Conservation (phyloP, 2,113 vertebrate species). For the Brachyhypopomus occidentalis region DNA sequence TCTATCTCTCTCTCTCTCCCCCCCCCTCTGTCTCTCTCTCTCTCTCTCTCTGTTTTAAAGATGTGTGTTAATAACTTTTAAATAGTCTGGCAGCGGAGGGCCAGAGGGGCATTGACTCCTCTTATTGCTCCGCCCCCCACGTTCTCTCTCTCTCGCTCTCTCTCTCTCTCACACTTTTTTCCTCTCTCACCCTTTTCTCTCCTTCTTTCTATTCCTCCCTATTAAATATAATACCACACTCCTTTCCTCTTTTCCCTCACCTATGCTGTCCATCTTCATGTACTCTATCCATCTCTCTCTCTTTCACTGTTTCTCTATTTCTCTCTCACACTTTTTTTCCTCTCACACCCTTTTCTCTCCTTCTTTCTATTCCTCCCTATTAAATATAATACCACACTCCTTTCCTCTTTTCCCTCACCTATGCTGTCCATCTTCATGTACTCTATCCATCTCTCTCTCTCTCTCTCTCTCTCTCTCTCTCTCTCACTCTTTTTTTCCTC, state of each 20-base stretch:
- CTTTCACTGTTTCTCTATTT: constrained; percentile 22
- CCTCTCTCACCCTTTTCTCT: neutral
- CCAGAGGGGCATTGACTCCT: constrained; percentile 53
- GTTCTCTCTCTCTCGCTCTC: constrained; percentile 15
- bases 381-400: constrained; percentile 10
- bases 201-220: neutral
- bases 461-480: constrained; percentile 16
- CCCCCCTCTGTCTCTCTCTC: constrained; percentile 31
- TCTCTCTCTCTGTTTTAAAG: constrained; percentile 52
- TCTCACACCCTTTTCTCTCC: neutral
- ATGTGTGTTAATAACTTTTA: constrained; percentile 62
- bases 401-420: constrained; percentile 13
- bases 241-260: constrained; percentile 17
- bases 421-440: constrained; percentile 38
- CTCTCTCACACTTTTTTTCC: constrained; percentile 19
- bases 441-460: constrained; percentile 42
- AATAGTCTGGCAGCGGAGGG: constrained; percentile 56
- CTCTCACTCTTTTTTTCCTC: constrained; percentile 15
- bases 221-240: constrained; percentile 7
- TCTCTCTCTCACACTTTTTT: constrained; percentile 15
- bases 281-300: constrained; percentile 40
- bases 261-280: constrained; percentile 36
- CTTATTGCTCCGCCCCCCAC: constrained; percentile 50
- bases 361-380: neutral
- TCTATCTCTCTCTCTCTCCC: neutral